These are phyloP conservation scores for Leuciscus idus DNA, from an alignment of 2,113 vertebrate species.

Conservation along the genomic window DNA sequence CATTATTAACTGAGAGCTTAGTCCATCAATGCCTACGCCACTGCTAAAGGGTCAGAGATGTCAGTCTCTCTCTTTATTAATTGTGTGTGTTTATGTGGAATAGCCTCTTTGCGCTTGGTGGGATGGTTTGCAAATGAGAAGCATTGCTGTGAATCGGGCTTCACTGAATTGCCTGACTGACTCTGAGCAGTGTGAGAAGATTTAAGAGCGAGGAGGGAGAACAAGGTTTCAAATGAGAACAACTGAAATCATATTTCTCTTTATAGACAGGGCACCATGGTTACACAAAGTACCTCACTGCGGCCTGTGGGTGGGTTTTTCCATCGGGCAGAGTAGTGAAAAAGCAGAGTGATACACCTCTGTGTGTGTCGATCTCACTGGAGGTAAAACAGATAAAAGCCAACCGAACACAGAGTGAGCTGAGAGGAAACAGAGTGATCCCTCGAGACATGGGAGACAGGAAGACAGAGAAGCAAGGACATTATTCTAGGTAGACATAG, in stretches of 20 bases:
- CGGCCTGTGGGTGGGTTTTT: not conserved
- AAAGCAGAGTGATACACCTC: slow-evolving; percentile 10
- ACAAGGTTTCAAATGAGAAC: not conserved
- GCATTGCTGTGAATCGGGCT: slow-evolving; percentile 9
- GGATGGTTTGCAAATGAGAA: slow-evolving; percentile 19
- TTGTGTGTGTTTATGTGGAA: slow-evolving; percentile 28
- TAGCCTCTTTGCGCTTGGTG: slow-evolving; percentile 22
- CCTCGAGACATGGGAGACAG: slow-evolving; percentile 1
- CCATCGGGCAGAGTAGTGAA: not conserved
- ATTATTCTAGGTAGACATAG: not conserved
- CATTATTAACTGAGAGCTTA: slow-evolving; percentile 33
- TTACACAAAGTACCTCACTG: slow-evolving; percentile 8
- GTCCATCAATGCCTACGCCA: not conserved
- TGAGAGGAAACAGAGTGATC: slow-evolving; percentile 19
- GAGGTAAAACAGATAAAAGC: slow-evolving; percentile 21
- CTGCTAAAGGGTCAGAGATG: slow-evolving; percentile 40
- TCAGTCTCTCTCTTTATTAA: slow-evolving; percentile 43
- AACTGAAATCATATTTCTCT: not conserved
- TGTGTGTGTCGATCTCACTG: not conserved
- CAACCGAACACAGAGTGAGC: slow-evolving; percentile 14
- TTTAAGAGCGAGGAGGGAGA: not conserved
- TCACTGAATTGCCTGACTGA: not conserved
- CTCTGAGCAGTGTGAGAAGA: not conserved
- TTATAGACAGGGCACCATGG: not conserved
- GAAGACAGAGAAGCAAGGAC: not conserved